A percentile compares a stretch with the other conserved stretches of the same genome.
These are phyloP conservation scores for Parauchenoglanis ngamensis DNA, from an alignment of 2,797 vertebrate species.

Conservation along the genomic window DNA sequence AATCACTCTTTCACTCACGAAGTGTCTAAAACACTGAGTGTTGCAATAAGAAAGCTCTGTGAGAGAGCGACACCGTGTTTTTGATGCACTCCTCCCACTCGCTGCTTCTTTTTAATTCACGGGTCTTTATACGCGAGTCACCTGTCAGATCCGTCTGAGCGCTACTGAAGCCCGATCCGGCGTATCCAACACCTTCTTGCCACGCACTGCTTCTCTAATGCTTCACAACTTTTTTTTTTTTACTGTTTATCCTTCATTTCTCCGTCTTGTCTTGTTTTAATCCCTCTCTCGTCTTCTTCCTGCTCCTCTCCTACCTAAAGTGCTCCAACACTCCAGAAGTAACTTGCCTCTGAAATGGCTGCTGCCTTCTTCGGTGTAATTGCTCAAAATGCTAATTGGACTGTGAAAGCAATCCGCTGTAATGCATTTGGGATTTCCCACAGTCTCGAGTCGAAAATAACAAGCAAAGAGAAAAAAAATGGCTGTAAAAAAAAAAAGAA, in stretches of 20 bases:
- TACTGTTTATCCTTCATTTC: conserved; percentile 16
- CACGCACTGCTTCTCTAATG: not conserved
- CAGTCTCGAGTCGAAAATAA: conserved; percentile 72
- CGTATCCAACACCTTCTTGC: not conserved
- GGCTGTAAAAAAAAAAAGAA: not conserved
- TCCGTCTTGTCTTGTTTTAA: conserved; percentile 13
- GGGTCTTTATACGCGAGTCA: conserved; percentile 21
- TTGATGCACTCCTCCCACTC: conserved; percentile 27
- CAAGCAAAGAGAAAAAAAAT: conserved; percentile 61
- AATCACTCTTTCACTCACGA: not conserved
- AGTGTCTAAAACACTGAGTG: not conserved
- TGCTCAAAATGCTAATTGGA: conserved; percentile 78
- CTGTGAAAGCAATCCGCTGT: conserved; percentile 67
- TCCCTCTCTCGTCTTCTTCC: conserved; percentile 20
- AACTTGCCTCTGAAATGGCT: conserved; percentile 63
- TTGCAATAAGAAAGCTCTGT: not conserved
- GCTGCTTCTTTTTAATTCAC: conserved; percentile 19
- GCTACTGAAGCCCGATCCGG: not conserved
- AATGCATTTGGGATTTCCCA: conserved; percentile 73
- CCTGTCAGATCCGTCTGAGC: conserved; percentile 22
- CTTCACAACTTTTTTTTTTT: not conserved
- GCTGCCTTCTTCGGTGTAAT: conserved; percentile 70
- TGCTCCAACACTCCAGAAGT: conserved; percentile 61
- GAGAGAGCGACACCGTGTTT: not conserved
- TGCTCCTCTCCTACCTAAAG: conserved; percentile 27